phyloP scores from a whole-genome alignment of 2,888 invertebrate genomes.

The Imbricaverruca yamaguchii region DNA sequence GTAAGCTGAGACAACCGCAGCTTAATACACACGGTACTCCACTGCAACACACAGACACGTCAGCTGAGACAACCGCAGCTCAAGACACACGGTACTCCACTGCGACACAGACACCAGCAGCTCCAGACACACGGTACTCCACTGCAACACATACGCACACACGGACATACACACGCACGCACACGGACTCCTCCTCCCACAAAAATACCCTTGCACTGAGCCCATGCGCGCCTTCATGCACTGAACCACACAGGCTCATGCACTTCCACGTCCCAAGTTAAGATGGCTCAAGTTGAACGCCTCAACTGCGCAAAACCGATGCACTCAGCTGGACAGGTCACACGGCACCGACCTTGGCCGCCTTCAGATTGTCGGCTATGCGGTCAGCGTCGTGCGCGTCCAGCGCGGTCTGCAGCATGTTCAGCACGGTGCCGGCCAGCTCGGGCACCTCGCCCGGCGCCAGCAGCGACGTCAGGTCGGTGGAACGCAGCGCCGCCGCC shows the following conservation, averaged over 20 bases:
- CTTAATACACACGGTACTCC: too few relatives aligned
- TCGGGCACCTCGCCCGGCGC: not conserved
- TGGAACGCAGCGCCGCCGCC: not conserved
- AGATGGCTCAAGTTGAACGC: too few relatives aligned
- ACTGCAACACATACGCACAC: not conserved
- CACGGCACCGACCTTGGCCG: not conserved
- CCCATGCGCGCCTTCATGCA: too few relatives aligned
- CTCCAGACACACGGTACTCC: too few relatives aligned
- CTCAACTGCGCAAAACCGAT: too few relatives aligned
- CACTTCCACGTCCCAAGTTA: too few relatives aligned
- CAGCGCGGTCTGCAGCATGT: conserved; percentile 20
- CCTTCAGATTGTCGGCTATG: conserved; percentile 24
- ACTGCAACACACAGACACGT: conserved; percentile 24
- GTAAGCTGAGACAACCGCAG: not conserved
- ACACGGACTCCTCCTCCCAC: too few relatives aligned
- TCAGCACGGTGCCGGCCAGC: conserved; percentile 5
- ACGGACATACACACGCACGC: too few relatives aligned
- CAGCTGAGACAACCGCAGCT: too few relatives aligned
- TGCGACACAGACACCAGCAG: not conserved
- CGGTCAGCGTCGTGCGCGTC: conserved; percentile 21
- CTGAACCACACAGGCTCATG: too few relatives aligned
- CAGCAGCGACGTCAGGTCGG: not conserved
- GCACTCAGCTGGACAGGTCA: not conserved
- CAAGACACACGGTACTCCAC: not conserved
- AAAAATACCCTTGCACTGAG: too few relatives aligned